phyloP scores from a whole-genome alignment of 2,113 vertebrate genomes.

The Pantherophis guttatus region DNA sequence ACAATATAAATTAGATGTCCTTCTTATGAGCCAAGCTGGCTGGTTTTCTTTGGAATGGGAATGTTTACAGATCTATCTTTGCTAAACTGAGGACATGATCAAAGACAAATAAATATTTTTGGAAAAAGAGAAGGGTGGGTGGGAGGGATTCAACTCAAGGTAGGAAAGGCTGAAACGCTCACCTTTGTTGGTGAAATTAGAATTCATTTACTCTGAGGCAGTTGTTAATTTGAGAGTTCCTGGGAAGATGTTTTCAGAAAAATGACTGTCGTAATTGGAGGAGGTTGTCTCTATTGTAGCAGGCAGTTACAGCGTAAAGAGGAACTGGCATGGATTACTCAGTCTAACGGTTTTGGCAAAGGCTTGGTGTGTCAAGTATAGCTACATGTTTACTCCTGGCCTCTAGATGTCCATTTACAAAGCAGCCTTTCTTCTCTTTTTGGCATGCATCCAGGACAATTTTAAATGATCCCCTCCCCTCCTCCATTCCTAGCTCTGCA shows the following conservation, averaged over 20 bases:
- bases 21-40: conserved; percentile 63
- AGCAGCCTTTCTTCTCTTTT: conserved; percentile 73
- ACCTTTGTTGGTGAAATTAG: conserved; percentile 70
- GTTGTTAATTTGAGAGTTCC: conserved; percentile 74
- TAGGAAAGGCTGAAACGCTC: conserved; percentile 59
- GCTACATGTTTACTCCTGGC: conserved; percentile 79
- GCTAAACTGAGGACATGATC: conserved; percentile 67
- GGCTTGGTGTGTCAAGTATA: conserved; percentile 80
- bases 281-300: conserved; percentile 68
- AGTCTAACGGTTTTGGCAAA: conserved; percentile 79
- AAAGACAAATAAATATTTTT: conserved; percentile 69
- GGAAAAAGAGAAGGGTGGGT: background rate
- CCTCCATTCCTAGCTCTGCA: conserved; percentile 62
- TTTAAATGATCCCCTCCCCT: conserved; percentile 69
- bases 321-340: conserved; percentile 69
- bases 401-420: conserved; percentile 80
- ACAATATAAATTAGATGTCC: conserved; percentile 68
- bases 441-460: conserved; percentile 80
- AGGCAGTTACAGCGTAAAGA: conserved; percentile 72
- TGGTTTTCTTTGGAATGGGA: conserved; percentile 64
- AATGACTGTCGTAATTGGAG: conserved; percentile 70
- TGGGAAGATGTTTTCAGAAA: conserved; percentile 71
- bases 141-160: conserved; percentile 59
- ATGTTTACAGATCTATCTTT: conserved; percentile 51
- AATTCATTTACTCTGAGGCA: conserved; percentile 71